Evolutionary conservation across 2,888 invertebrate genomes (phyloP).

Genomic region (Dorcus parallelipipedus): DNA sequence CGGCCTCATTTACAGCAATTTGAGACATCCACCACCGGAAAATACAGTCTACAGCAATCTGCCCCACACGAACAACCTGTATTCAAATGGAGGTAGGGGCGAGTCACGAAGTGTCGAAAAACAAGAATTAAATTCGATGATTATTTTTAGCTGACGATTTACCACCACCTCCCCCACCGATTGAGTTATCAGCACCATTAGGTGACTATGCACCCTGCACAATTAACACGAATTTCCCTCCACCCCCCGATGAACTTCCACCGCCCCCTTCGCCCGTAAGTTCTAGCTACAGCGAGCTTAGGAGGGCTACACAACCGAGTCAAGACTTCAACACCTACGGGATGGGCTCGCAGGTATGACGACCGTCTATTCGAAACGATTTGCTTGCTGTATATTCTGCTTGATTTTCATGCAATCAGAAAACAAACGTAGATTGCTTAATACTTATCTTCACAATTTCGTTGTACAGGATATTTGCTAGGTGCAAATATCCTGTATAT

Average conservation of each 20-base stretch:
- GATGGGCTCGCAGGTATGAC: conserved; percentile 63
- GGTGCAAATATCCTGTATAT: too few relatives aligned
- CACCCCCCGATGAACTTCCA: conserved; percentile 61
- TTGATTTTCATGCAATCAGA: background rate
- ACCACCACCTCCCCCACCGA: conserved; percentile 63
- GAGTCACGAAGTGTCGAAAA: background rate
- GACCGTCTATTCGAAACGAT: background rate
- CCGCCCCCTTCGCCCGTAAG: conserved; percentile 88
- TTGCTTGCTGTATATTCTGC: background rate
- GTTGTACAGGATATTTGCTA: too few relatives aligned
- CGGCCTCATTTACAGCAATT: conserved; percentile 55
- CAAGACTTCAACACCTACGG: conserved; percentile 57
- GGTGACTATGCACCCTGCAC: conserved; percentile 47
- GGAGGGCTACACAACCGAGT: conserved; percentile 69
- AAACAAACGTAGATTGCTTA: too few relatives aligned
- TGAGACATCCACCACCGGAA: conserved; percentile 50
- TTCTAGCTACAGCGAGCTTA: conserved; percentile 84
- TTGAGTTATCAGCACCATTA: conserved; percentile 49
- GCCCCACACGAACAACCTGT: conserved; percentile 28
- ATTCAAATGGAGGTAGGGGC: conserved; percentile 39
- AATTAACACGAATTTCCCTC: conserved; percentile 49
- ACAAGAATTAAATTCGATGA: background rate
- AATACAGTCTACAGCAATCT: conserved; percentile 59
- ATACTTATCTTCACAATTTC: too few relatives aligned
- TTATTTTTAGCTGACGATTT: conserved; percentile 51